These are phyloP conservation scores for Coptodon rendalli DNA, from an alignment of 2,113 vertebrate genomes.

Conservation along the genomic window DNA sequence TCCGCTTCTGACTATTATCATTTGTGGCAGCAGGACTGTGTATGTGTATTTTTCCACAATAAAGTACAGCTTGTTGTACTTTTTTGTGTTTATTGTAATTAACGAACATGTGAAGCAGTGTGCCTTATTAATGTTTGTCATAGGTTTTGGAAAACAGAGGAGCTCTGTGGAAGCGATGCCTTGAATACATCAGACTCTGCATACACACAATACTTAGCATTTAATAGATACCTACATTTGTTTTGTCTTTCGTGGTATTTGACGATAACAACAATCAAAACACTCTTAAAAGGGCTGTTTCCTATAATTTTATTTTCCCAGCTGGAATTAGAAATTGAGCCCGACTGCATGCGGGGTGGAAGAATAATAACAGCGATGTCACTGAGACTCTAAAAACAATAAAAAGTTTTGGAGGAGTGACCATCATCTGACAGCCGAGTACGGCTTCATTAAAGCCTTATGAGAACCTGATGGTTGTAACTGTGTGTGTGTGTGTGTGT, in stretches of 20 bases:
- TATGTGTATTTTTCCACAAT: not conserved
- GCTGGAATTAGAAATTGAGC: not conserved
- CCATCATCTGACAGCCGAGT: not conserved
- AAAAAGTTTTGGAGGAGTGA: not conserved
- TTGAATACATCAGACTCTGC: not conserved
- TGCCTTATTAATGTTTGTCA: not conserved
- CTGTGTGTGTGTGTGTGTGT: not conserved
- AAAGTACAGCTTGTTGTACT: not conserved
- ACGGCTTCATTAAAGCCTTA: not conserved
- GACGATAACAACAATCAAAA: not conserved
- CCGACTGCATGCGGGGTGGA: not conserved
- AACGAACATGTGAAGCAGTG: not conserved
- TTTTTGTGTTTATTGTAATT: not conserved
- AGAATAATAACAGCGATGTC: not conserved
- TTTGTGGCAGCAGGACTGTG: not conserved
- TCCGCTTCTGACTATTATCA: not conserved
- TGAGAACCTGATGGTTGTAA: not conserved
- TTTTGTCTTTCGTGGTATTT: not conserved
- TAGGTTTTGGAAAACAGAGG: not conserved
- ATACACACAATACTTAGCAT: not conserved
- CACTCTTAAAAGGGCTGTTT: not conserved
- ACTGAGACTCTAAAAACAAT: not conserved
- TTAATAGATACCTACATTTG: not conserved
- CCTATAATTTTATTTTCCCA: not conserved
- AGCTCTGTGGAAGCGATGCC: not conserved